Evolutionary conservation across 1,140 invertebrate genomes (phyloP), one percentile per base, ranked within the genome.

Genomic region (Copidosoma floridanum): DNA sequence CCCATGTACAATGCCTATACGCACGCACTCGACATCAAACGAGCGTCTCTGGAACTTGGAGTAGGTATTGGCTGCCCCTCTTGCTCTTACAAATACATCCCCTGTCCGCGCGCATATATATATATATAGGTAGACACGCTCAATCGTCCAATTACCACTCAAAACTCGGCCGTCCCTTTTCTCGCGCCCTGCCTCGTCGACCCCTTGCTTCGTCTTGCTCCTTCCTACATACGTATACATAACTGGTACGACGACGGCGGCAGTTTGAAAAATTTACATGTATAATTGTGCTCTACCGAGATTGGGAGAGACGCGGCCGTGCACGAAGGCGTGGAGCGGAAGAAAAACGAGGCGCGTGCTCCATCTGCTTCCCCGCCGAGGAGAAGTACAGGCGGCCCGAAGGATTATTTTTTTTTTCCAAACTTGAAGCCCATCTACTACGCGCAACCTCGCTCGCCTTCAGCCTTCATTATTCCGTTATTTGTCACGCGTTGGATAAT

Each of bases 401-500:
- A 35, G 26, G 46, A 51, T 26, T 26, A 12, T 40, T 38, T 41
- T 53, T 26, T 27, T 14, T 35, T 41, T 41, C 12, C 0, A 32
- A n/a, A n/a, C n/a, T n/a, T n/a, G n/a, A 35, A 37, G 32, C 29
- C 20, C 12, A 7, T 7, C 21, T 23, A 7, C 8, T 32, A 8
- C 21, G 24, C 32, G 24, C 16, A 37, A 51, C 16, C 14, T n/a
- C 18, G 27, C 43, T 54, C 37, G 52, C 55, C 40, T 38, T 57
- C 55, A 50, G 21, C 40, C 18, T 59, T 59, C 44, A 59, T 59
- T 59, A 59, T 46, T 53, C 40, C 14, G 24, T 35, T 53, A 52
- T 53, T 59, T 29, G 48, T 59, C 57, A 35, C 24, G 27, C 40
- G 24, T 24, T 32, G 47, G 53, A 46, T 59, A 40, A 27, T 44